Percentiles rank a stretch among this genome's conserved stretches.
These are phyloP conservation scores for Drosophila persimilis DNA, from an alignment of 1,140 invertebrate genomes.

Conservation along the genomic window DNA sequence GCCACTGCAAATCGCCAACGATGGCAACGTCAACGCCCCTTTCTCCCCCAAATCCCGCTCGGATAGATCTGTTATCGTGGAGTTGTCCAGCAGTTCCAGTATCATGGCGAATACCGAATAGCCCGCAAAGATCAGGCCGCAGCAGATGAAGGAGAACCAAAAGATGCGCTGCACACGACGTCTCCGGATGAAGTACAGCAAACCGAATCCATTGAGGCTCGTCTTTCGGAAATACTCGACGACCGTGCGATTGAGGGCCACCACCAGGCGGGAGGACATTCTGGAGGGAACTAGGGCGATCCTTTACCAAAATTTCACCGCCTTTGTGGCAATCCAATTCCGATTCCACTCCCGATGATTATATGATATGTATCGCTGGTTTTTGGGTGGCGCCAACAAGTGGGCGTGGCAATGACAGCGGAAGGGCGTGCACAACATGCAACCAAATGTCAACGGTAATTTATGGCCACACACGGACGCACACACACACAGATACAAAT, in stretches of 20 bases:
- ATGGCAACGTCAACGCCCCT: constrained; percentile 9
- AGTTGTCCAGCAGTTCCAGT: constrained; percentile 42
- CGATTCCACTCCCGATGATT: no score
- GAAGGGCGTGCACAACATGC: constrained; percentile 34
- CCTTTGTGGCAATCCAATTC: no score
- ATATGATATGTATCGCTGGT: no score
- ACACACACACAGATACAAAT: constrained; percentile 3
- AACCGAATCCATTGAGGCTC: constrained; percentile 64
- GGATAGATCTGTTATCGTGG: constrained; percentile 47
- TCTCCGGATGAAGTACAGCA: constrained; percentile 59
- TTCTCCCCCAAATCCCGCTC: background rate
- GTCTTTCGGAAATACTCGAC: constrained; percentile 70
- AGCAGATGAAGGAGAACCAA: constrained; percentile 60
- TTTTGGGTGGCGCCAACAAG: constrained; percentile 47
- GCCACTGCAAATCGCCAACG: constrained; percentile 41
- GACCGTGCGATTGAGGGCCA: constrained; percentile 38
- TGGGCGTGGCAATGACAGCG: constrained; percentile 48
- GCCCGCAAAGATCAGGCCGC: constrained; percentile 43
- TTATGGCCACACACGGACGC: constrained; percentile 18
- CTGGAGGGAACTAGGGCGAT: constrained; percentile 7
- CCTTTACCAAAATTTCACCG: no score
- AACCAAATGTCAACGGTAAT: constrained; percentile 65
- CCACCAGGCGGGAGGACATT: constrained; percentile 55
- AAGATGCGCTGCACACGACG: constrained; percentile 56
- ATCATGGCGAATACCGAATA: constrained; percentile 43